Conservation (phyloP, 2,888 invertebrate species). For the Pimpla rufipes region DNA sequence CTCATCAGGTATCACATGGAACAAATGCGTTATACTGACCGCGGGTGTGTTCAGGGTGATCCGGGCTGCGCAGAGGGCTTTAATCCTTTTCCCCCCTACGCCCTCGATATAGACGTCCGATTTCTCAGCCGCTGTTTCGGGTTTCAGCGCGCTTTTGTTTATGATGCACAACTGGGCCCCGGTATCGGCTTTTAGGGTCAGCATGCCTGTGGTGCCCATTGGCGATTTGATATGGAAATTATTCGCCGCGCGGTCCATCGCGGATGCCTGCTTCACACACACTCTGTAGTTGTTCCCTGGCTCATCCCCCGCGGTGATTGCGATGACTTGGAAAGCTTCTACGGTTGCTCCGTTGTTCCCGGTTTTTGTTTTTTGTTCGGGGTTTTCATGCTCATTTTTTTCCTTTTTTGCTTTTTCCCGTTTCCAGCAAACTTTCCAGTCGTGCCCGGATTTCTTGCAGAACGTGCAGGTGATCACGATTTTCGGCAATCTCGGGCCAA, state of each 20-base stretch:
- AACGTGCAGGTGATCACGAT: too few species aligned
- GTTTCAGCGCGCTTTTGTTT: too few species aligned
- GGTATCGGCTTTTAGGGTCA: background rate
- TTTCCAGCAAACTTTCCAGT: too few species aligned
- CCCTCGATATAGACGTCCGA: too few species aligned
- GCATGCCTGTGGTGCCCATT: background rate
- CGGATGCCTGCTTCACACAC: background rate
- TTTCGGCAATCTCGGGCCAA: too few species aligned
- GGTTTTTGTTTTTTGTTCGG: background rate
- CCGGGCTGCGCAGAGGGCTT: background rate
- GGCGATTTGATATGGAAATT: background rate
- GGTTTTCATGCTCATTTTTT: background rate
- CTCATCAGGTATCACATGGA: background rate
- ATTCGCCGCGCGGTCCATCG: background rate
- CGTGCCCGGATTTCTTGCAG: too few species aligned
- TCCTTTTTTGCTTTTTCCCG: background rate
- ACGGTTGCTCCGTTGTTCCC: background rate
- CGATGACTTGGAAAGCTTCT: background rate
- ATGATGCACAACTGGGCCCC: background rate
- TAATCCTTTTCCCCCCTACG: too few species aligned
- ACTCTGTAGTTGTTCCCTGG: background rate
- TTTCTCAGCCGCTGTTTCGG: too few species aligned
- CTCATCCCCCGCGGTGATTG: background rate
- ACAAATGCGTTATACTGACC: background rate
- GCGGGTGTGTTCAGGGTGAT: background rate